phyloP scores from a whole-genome alignment of 2,888 invertebrate genomes.

The Drosophila demipolita region DNA sequence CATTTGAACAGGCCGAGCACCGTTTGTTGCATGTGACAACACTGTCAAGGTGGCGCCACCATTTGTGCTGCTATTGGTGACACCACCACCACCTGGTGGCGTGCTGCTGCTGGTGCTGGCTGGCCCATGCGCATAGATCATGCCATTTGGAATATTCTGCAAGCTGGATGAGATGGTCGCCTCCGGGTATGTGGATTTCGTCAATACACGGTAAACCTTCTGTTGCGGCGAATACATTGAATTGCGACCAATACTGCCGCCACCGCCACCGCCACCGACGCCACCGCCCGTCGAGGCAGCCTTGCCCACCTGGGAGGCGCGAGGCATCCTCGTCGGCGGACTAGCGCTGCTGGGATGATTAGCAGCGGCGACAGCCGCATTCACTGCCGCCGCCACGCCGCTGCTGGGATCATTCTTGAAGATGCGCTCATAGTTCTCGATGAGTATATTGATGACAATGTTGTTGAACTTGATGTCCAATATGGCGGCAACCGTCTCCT shows the following conservation, averaged over 20 bases:
- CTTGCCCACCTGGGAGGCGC: constrained; percentile 79
- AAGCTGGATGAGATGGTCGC: constrained; percentile 85
- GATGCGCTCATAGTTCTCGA: constrained; percentile 93
- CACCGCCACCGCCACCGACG: constrained; percentile 37
- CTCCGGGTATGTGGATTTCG: constrained; percentile 84
- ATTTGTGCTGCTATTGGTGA: constrained; percentile 30
- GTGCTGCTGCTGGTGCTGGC: constrained; percentile 66
- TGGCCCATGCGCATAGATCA: constrained; percentile 81
- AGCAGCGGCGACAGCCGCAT: constrained; percentile 19
- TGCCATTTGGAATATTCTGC: constrained; percentile 85
- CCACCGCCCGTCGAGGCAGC: constrained; percentile 58
- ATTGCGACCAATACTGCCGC: constrained; percentile 70
- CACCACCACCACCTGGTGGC: constrained; percentile 54
- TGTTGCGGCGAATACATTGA: constrained; percentile 84
- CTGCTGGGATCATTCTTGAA: constrained; percentile 86
- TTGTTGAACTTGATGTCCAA: constrained; percentile 99
- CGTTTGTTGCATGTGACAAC: constrained; percentile 64
- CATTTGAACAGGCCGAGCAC: constrained; percentile 69
- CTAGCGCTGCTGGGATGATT: constrained; percentile 68
- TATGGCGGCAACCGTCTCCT: constrained; percentile 98
- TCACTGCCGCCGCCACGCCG: constrained; percentile 18
- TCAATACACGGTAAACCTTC: constrained; percentile 83
- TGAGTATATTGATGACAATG: constrained; percentile 98
- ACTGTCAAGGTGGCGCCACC: constrained; percentile 57
- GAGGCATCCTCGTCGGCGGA: constrained; percentile 83